Evolutionary conservation across 1,140 invertebrate species (phyloP).

Genomic region (Alviniconcha marisindica): DNA sequence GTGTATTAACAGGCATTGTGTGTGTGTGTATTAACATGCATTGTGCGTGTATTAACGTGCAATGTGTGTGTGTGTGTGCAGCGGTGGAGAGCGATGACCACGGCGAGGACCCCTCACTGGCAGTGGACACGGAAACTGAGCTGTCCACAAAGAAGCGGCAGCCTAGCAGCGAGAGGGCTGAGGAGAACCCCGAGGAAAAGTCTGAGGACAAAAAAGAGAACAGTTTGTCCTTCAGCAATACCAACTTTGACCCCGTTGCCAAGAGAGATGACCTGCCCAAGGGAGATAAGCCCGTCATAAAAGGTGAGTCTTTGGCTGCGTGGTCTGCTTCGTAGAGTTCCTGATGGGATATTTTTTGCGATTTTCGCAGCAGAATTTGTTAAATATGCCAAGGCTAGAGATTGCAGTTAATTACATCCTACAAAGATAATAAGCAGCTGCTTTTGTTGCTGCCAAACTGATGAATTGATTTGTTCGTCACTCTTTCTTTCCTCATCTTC

Average conservation of each 20-base stretch:
- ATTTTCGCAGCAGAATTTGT: too few relatives aligned
- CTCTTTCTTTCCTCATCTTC: not conserved
- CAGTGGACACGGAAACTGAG: conserved; percentile 26
- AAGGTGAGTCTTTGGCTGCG: conserved; percentile 32
- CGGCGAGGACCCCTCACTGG: conserved; percentile 23
- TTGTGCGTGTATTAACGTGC: not conserved
- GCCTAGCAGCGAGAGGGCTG: conserved; percentile 19
- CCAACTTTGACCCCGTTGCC: not conserved
- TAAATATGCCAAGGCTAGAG: too few relatives aligned
- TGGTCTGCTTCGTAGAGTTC: too few relatives aligned
- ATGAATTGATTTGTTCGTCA: not conserved
- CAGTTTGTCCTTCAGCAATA: conserved; percentile 39
- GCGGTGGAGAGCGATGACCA: conserved; percentile 47
- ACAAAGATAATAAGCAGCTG: too few relatives aligned
- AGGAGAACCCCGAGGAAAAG: conserved; percentile 13
- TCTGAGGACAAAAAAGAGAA: conserved; percentile 40
- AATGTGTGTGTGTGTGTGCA: conserved; percentile 18
- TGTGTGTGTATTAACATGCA: not conserved
- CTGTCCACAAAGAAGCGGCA: conserved; percentile 19
- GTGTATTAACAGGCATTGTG: too few relatives aligned
- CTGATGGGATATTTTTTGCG: too few relatives aligned
- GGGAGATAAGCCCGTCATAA: conserved; percentile 35
- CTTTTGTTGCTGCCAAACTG: too few relatives aligned
- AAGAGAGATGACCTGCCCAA: conserved; percentile 32
- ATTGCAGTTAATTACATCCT: too few relatives aligned